Conservation (phyloP, 1,140 invertebrate genomes). For the Drosophila trapezifrons region DNA sequence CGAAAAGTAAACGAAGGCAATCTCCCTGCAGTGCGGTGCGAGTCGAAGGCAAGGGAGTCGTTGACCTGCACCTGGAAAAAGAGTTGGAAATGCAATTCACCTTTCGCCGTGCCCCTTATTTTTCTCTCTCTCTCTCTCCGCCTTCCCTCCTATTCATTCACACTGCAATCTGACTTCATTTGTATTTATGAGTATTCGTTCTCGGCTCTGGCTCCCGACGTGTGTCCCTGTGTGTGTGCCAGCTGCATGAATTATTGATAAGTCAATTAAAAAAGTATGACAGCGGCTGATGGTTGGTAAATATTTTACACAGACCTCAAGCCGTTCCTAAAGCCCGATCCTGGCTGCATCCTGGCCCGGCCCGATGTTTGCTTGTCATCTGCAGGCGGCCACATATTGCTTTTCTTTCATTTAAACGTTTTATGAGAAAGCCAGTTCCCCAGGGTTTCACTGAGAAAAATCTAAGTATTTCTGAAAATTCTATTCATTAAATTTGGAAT, state of each 20-base stretch:
- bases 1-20: conserved; percentile 35
- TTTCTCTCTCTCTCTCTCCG: neutral
- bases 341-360: conserved; percentile 17
- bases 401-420: conserved; percentile 64
- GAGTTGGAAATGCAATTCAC: conserved; percentile 36
- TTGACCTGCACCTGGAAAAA: conserved; percentile 48
- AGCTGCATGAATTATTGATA: conserved; percentile 80
- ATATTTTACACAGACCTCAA: conserved; percentile 63
- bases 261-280: conserved; percentile 84
- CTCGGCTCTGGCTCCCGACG: neutral
- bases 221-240: conserved; percentile 29
- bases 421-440: conserved; percentile 36
- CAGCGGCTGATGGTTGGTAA: conserved; percentile 74
- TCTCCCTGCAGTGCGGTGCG: neutral
- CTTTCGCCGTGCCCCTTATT: neutral
- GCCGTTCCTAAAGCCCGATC: conserved; percentile 16
- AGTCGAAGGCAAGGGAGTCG: conserved; percentile 15
- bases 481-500: neutral
- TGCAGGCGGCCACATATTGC: conserved; percentile 45
- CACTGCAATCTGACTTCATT: conserved; percentile 58
- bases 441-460: conserved; percentile 1
- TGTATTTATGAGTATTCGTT: conserved; percentile 71
- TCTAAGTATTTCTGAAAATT: too few relatives aligned
- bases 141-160: conserved; percentile 39
- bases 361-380: conserved; percentile 48